Base-by-base conservation (phyloP, 2,797 vertebrate genomes). In the Rhynchonycteris naso region DNA sequence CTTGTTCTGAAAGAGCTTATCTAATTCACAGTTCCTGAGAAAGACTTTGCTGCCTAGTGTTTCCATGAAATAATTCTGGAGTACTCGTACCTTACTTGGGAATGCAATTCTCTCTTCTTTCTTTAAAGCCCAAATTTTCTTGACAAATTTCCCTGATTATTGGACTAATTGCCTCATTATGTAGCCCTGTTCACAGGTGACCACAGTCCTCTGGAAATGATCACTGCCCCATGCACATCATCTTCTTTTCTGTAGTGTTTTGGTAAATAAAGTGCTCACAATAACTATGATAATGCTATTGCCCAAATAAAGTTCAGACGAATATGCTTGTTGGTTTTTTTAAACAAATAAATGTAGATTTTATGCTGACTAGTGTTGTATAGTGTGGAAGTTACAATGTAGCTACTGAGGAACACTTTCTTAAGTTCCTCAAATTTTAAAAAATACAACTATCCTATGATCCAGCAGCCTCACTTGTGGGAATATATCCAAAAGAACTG, bases 21-120 rank as follows among this genome's bases (percentile, higher is more conserved):
- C 30, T 88, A 79, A 76, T 43, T 72, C 71, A 87, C 65, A 83
- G 22, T 88, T 95, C 58, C 22, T 66, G n/a, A 72, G 33, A 69
- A 92, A 33, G 22, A 63, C 26, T 90, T 86, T 69, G 58, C 30
- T 24, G 28, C 2, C 5, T 71, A 56, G 2, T 7, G 19, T 63
- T 74, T 88, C 43, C 38, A 16, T 38, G 11, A 19, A 88, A 33
- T 66, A 88, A 69, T 74, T 89, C 15, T 88, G 15, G 43, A n/a
- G 2, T 35, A 52, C 2, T 93, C 28, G 54, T 26, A 66, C 7
- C 30, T 91, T 88, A 43, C 24, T 82, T n/a, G 18, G 63, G n/a
- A 63, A 61, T n/a, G 26, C 1, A 18, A n/a, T 14, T 38, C 33
- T 75, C 21, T 75, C 26, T 68, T 43, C 35, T 24, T 74, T 89